phyloP scores from a whole-genome alignment of 1,140 invertebrate genomes.

The Andrena cerasifolii region DNA sequence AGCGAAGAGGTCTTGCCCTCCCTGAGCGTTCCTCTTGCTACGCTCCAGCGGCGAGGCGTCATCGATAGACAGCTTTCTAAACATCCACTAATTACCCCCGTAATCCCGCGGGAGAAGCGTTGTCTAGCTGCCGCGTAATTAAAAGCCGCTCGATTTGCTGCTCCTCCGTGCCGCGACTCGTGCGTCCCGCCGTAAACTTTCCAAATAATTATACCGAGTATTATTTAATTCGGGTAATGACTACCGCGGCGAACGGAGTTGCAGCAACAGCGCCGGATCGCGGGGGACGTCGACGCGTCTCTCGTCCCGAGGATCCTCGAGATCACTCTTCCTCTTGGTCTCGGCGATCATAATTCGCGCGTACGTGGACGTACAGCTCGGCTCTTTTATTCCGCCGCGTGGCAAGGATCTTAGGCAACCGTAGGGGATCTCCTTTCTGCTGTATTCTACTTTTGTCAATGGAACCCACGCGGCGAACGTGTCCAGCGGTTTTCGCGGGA shows the following conservation, averaged over 20 bases:
- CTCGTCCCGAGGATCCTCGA: background rate
- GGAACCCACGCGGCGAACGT: no score
- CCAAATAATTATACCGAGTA: slow-evolving; percentile 61
- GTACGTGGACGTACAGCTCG: no score
- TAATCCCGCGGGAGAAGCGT: slow-evolving; percentile 24
- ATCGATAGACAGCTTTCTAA: slow-evolving; percentile 46
- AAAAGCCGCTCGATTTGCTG: slow-evolving; percentile 43
- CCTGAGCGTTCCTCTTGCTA: background rate
- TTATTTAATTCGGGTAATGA: slow-evolving; percentile 63
- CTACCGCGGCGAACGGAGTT: slow-evolving; percentile 16
- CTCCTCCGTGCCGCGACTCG: slow-evolving; percentile 16
- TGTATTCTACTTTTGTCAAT: no score
- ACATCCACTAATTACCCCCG: slow-evolving; percentile 47
- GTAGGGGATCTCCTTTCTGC: no score
- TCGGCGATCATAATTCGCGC: no score
- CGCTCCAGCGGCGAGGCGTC: background rate
- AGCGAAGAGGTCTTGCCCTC: background rate
- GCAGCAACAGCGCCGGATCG: slow-evolving; percentile 23
- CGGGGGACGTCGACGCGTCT: background rate
- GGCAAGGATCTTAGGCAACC: no score
- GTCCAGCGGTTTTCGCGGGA: background rate
- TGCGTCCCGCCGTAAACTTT: slow-evolving; percentile 46
- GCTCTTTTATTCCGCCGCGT: no score
- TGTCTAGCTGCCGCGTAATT: slow-evolving; percentile 44
- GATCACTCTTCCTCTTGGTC: no score